Conservation (phyloP, 2,113 vertebrate species). For the Toxotes jaculatrix region DNA sequence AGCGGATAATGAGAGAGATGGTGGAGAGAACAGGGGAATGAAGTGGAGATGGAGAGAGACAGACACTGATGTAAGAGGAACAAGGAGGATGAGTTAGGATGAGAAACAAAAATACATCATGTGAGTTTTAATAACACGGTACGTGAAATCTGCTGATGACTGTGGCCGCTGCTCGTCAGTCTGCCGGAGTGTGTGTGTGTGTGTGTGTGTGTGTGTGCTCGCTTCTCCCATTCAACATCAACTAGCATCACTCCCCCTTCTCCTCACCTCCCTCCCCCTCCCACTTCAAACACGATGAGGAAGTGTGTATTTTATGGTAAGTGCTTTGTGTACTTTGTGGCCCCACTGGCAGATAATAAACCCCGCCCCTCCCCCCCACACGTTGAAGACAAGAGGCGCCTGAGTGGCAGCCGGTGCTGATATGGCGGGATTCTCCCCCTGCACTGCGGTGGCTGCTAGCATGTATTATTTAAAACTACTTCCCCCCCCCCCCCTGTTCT, state of each 20-base stretch:
- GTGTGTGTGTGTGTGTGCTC: not conserved
- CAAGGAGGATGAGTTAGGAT: slow-evolving; percentile 6
- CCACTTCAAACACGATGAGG: slow-evolving; percentile 33
- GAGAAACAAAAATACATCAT: slow-evolving; percentile 42
- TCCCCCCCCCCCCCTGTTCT: not conserved
- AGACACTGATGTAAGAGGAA: slow-evolving; percentile 12
- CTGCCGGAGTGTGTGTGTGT: not conserved
- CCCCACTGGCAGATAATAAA: slow-evolving; percentile 25
- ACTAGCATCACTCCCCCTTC: not conserved
- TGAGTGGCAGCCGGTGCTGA: slow-evolving; percentile 56
- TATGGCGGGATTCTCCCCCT: slow-evolving; percentile 4
- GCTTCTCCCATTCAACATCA: slow-evolving; percentile 43
- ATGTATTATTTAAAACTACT: slow-evolving; percentile 63
- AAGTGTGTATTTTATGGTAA: slow-evolving; percentile 35
- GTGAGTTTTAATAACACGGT: slow-evolving; percentile 64
- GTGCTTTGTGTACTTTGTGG: slow-evolving; percentile 36
- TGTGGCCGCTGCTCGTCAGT: not conserved
- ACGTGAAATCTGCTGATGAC: slow-evolving; percentile 45
- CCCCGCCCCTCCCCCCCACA: too few relatives aligned
- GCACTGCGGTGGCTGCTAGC: slow-evolving; percentile 51
- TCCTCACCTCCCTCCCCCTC: not conserved
- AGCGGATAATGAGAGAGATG: not conserved
- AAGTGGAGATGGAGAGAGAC: not conserved
- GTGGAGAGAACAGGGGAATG: not conserved
- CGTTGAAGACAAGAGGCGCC: not conserved